Evolutionary conservation across 1,140 invertebrate genomes (phyloP).

Genomic region (Lucilia sericata): DNA sequence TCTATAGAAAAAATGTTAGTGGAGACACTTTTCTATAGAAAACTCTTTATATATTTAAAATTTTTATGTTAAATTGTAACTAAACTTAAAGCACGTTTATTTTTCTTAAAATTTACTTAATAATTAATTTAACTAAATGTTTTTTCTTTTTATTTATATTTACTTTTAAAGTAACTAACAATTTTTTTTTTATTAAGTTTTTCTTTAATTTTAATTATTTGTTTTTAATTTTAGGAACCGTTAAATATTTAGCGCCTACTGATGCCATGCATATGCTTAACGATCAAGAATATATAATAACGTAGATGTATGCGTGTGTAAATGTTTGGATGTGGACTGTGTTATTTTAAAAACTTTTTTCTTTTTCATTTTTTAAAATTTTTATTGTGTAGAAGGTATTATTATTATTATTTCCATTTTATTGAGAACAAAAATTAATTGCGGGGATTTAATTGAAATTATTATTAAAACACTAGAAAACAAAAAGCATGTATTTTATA

Average conservation of each 20-base stretch:
- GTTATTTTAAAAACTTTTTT: too few relatives aligned
- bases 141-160: not conserved
- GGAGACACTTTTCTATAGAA: too few relatives aligned
- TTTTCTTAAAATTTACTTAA: not conserved
- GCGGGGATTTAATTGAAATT: not conserved
- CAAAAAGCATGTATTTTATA: not conserved
- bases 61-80: too few relatives aligned
- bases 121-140: not conserved
- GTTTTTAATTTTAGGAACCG: conserved; percentile 59
- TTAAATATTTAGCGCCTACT: conserved; percentile 72
- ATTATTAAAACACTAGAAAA: not conserved
- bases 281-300: conserved; percentile 67
- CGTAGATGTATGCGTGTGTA: conserved; percentile 48
- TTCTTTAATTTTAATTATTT: conserved; percentile 33
- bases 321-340: too few relatives aligned
- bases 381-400: too few relatives aligned
- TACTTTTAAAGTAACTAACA: conserved; percentile 19
- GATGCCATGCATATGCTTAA: conserved; percentile 72
- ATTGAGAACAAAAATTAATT: not conserved
- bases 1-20: too few relatives aligned
- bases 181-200: not conserved
- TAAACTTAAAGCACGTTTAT: not conserved
- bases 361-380: too few relatives aligned
- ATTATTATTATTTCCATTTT: not conserved
- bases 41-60: too few relatives aligned